These are phyloP conservation scores for Drosophila guanche DNA, from an alignment of 1,140 invertebrate genomes.

Conservation along the genomic window DNA sequence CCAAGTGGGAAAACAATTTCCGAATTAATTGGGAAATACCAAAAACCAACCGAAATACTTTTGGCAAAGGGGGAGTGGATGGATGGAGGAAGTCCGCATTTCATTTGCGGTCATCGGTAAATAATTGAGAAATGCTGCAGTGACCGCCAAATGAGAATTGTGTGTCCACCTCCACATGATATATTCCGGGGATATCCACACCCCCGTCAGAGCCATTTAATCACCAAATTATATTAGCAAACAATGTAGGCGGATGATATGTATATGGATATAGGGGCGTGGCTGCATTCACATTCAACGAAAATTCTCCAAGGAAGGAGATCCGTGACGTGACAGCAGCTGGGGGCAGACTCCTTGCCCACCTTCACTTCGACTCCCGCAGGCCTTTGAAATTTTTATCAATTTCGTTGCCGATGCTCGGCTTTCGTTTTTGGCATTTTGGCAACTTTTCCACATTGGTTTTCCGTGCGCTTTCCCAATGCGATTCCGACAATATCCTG, in stretches of 20 bases:
- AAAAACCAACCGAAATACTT: conserved; percentile 11
- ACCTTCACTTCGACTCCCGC: not conserved
- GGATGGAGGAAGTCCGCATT: conserved; percentile 3
- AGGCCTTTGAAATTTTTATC: not conserved
- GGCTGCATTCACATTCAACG: conserved; percentile 8
- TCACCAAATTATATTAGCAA: conserved; percentile 34
- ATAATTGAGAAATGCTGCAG: conserved; percentile 45
- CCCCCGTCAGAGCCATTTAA: conserved; percentile 32
- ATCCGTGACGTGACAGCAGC: not conserved
- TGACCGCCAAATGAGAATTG: conserved; percentile 16
- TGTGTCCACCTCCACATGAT: conserved; percentile 3
- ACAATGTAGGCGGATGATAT: conserved; percentile 18
- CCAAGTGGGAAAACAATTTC: conserved; percentile 25
- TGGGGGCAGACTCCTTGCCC: too few species aligned
- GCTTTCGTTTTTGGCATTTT: conserved; percentile 14
- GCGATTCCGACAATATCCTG: conserved; percentile 2
- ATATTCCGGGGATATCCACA: conserved; percentile 16
- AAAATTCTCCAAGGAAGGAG: not conserved
- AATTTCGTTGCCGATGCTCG: conserved; percentile 1
- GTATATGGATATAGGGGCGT: conserved; percentile 11
- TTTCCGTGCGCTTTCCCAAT: conserved; percentile 7
- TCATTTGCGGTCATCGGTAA: conserved; percentile 46
- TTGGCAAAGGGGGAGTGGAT: too few species aligned
- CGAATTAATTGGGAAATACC: conserved; percentile 31
- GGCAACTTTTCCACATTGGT: conserved; percentile 10